A percentile compares a stretch with the other conserved stretches of the same genome.
Evolutionary conservation across 2,113 vertebrate species (phyloP).

Genomic region (Phoenicopterus ruber): DNA sequence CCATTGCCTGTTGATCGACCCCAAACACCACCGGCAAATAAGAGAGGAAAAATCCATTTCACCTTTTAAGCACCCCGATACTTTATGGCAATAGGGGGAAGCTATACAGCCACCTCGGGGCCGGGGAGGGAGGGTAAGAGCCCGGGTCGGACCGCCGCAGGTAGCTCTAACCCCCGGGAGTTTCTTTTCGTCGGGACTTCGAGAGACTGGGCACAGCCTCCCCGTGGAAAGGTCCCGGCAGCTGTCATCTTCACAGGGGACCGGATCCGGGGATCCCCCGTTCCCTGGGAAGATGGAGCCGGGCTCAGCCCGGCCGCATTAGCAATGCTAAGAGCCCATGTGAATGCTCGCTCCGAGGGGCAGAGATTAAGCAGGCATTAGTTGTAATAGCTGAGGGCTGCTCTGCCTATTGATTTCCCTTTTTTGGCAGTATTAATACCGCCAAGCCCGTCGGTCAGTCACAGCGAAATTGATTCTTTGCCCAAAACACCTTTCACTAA

Average conservation of each 20-base stretch:
- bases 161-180: not conserved
- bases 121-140: not conserved
- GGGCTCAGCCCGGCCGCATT: not conserved
- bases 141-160: not conserved
- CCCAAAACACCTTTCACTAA: slow-evolving; percentile 53
- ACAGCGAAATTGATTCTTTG: slow-evolving; percentile 64
- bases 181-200: not conserved
- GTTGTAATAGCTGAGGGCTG: not conserved
- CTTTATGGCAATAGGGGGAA: not conserved
- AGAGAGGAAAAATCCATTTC: slow-evolving; percentile 18
- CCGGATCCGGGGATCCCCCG: not conserved
- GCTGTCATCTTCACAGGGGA: not conserved
- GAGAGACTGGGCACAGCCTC: not conserved
- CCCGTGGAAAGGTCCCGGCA: not conserved
- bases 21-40: not conserved
- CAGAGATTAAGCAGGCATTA: slow-evolving; percentile 5
- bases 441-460: slow-evolving; percentile 50
- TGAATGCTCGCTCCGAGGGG: not conserved
- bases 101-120: not conserved
- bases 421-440: slow-evolving; percentile 29
- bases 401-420: not conserved
- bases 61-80: slow-evolving; percentile 13
- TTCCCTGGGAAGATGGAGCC: not conserved
- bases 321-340: not conserved
- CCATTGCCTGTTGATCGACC: slow-evolving; percentile 55